These are phyloP conservation scores for Pseudopodoces humilis DNA, from an alignment of 2,113 vertebrate species.

Conservation along the genomic window DNA sequence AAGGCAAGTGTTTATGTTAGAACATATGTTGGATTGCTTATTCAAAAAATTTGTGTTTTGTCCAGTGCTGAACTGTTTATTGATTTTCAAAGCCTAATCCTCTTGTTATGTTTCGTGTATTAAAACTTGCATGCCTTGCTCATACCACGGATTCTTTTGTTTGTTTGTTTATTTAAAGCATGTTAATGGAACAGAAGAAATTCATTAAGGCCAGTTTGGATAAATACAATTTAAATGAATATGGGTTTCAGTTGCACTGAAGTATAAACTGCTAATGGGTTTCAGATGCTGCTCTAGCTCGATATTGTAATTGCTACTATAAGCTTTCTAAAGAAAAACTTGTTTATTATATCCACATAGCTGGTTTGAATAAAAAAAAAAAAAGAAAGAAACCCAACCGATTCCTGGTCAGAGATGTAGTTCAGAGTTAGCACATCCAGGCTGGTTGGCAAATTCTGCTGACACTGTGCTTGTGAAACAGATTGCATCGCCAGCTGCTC, in stretches of 20 bases:
- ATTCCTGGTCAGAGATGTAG: slow-evolving; percentile 24
- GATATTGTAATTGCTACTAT: slow-evolving; percentile 38
- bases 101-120: slow-evolving; percentile 65
- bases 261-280: slow-evolving; percentile 73
- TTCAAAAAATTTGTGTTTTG: slow-evolving; percentile 56
- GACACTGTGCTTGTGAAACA: slow-evolving; percentile 60
- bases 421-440: slow-evolving; percentile 45
- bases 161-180: slow-evolving; percentile 69
- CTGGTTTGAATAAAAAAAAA: not conserved
- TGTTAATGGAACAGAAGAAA: slow-evolving; percentile 71
- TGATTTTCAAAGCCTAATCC: slow-evolving; percentile 68
- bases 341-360: slow-evolving; percentile 32
- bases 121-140: slow-evolving; percentile 71
- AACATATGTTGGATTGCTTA: slow-evolving; percentile 68
- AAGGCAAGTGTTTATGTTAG: slow-evolving; percentile 70
- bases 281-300: slow-evolving; percentile 68
- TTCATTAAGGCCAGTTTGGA: slow-evolving; percentile 68
- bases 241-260: slow-evolving; percentile 38
- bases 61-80: slow-evolving; percentile 61
- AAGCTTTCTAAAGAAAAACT: slow-evolving; percentile 18
- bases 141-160: slow-evolving; percentile 51
- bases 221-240: slow-evolving; percentile 21
- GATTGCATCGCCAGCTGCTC: slow-evolving; percentile 50
- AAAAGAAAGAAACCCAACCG: not conserved
- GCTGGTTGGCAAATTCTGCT: slow-evolving; percentile 61